A percentile compares a stretch with the other conserved stretches of the same genome.
phyloP scores from a whole-genome alignment of 2,113 vertebrate species.

The Ardeotis arabs region DNA sequence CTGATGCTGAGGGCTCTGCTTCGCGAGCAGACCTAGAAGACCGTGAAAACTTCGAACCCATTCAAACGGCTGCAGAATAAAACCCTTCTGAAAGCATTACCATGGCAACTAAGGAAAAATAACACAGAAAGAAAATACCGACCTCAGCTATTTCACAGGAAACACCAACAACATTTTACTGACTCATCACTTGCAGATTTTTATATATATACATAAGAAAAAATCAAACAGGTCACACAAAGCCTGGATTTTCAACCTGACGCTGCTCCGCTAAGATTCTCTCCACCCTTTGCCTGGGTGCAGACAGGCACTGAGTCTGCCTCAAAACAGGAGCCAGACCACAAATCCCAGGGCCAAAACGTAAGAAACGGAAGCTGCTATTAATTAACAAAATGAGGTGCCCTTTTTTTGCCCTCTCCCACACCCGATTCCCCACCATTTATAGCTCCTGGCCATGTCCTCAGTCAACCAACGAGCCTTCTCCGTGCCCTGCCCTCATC shows the following conservation, averaged over 20 bases:
- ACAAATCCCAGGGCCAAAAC: background rate
- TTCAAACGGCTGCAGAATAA: constrained; percentile 37
- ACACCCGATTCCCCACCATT: accelerated
- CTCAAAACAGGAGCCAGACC: background rate
- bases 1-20: background rate
- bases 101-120: constrained; percentile 68
- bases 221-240: background rate
- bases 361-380: background rate
- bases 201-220: constrained; percentile 24
- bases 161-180: constrained; percentile 64
- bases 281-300: background rate
- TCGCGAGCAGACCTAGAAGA: background rate
- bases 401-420: background rate
- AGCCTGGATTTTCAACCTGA: background rate
- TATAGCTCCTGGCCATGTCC: background rate
- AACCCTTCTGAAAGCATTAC: constrained; percentile 57
- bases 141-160: constrained; percentile 71
- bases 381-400: background rate
- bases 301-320: background rate
- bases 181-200: constrained; percentile 67
- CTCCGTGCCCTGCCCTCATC: background rate
- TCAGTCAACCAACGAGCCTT: background rate
- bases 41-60: constrained; percentile 25
- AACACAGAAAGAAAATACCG: constrained; percentile 50
- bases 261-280: background rate